A percentile compares a stretch with the other conserved stretches of the same genome.
Conservation (phyloP, 2,888 invertebrate species). For the Leptopterna dolabrata region DNA sequence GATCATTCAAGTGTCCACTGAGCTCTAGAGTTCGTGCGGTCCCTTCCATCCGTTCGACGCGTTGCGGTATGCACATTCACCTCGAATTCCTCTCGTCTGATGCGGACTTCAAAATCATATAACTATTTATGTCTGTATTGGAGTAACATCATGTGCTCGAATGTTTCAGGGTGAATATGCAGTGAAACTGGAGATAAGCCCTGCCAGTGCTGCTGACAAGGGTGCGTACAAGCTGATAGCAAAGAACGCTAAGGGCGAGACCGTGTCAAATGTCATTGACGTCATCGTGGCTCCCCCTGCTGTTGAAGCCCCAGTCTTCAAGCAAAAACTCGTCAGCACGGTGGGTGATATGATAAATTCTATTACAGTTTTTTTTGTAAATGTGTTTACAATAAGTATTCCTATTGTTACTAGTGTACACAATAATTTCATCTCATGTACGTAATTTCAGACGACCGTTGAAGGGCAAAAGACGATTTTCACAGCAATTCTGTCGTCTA, state of each 20-base stretch:
- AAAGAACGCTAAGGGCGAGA: slow-evolving; percentile 93
- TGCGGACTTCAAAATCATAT: too few relatives aligned
- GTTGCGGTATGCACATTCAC: too few relatives aligned
- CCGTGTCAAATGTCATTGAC: slow-evolving; percentile 87
- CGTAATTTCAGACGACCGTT: slow-evolving; percentile 71
- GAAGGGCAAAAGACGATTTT: slow-evolving; percentile 85
- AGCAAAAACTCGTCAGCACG: slow-evolving; percentile 79
- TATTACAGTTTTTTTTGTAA: too few relatives aligned
- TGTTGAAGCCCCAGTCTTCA: slow-evolving; percentile 83
- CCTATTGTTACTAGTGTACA: too few relatives aligned
- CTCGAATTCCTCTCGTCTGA: too few relatives aligned
- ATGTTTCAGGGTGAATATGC: slow-evolving; percentile 83
- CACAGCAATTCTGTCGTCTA: slow-evolving; percentile 77
- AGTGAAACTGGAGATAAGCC: slow-evolving; percentile 89
- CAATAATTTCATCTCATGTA: slow-evolving; percentile 65
- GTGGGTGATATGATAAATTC: slow-evolving; percentile 69
- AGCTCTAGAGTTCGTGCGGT: too few relatives aligned
- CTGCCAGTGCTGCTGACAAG: slow-evolving; percentile 83
- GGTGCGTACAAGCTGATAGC: slow-evolving; percentile 91
- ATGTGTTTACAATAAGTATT: too few relatives aligned
- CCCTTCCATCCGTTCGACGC: too few relatives aligned
- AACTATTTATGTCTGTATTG: too few relatives aligned
- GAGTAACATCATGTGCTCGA: too few relatives aligned
- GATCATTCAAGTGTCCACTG: too few relatives aligned
- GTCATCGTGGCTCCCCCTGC: slow-evolving; percentile 82